Percentiles rank a stretch among this genome's conserved stretches.
phyloP scores from a whole-genome alignment of 1,140 invertebrate genomes.

The Aphaenogaster floridana region DNA sequence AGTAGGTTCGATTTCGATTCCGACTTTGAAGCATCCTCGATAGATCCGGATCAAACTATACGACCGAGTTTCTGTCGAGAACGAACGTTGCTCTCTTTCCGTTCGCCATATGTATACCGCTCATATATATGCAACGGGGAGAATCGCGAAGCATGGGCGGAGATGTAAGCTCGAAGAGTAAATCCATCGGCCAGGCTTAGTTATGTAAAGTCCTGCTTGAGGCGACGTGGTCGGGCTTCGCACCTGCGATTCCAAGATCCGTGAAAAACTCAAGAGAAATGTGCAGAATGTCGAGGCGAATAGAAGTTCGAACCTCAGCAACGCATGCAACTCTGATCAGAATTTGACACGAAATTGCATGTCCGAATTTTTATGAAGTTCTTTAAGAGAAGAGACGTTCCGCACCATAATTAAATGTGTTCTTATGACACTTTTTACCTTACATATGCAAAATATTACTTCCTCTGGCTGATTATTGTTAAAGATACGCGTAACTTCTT shows the following conservation, averaged over 20 bases:
- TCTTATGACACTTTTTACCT: background rate
- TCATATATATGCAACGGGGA: conserved; percentile 50
- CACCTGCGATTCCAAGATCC: conserved; percentile 57
- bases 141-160: conserved; percentile 40
- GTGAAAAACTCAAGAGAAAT: conserved; percentile 4
- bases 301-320: conserved; percentile 29
- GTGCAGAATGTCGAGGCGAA: background rate
- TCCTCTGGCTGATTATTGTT: conserved; percentile 1
- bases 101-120: conserved; percentile 40
- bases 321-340: background rate
- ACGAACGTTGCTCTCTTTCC: conserved; percentile 56
- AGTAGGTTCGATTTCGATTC: conserved; percentile 62
- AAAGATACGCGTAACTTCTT: background rate
- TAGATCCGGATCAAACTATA: conserved; percentile 69
- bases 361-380: background rate
- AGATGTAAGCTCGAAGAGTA: conserved; percentile 62
- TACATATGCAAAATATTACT: background rate
- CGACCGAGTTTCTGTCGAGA: conserved; percentile 51
- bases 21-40: conserved; percentile 69
- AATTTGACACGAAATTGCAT: conserved; percentile 4
- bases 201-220: conserved; percentile 70
- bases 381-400: background rate
- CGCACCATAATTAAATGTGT: background rate
- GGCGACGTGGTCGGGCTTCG: conserved; percentile 36
- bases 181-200: conserved; percentile 71